Evolutionary conservation across 1,140 invertebrate species (phyloP).

Genomic region (Drosophila trapezifrons): DNA sequence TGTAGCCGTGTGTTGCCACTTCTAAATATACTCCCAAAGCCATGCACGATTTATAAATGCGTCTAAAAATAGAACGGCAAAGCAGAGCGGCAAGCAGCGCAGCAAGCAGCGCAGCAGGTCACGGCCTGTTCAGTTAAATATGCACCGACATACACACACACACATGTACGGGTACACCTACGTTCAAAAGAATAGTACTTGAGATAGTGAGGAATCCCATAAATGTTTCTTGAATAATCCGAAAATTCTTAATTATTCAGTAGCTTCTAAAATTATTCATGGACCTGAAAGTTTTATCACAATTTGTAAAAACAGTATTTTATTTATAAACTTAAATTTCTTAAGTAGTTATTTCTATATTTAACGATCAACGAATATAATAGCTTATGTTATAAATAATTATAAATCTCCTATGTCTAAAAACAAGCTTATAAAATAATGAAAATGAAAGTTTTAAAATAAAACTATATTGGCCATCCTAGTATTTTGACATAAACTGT

Average conservation of each 20-base stretch:
- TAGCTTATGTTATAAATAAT: no score
- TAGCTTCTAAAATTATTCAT: background rate
- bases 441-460: no score
- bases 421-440: no score
- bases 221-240: no score
- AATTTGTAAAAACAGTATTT: no score
- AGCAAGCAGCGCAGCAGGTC: conserved; percentile 70
- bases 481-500: background rate
- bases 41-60: conserved; percentile 83
- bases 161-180: background rate
- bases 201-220: no score
- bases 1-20: conserved; percentile 60
- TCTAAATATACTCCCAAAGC: conserved; percentile 82
- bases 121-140: conserved; percentile 78
- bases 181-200: conserved; percentile 1
- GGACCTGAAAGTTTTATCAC: background rate
- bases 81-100: conserved; percentile 36
- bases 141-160: conserved; percentile 16
- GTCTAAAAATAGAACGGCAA: conserved; percentile 79
- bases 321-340: no score
- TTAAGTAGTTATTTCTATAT: no score
- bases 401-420: no score
- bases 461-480: background rate
- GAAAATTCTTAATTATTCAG: background rate
- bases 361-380: no score